Percentiles rank a stretch among this genome's conserved stretches.
Conservation (phyloP, 1,140 invertebrate genomes). For the Listronotus bonariensis region DNA sequence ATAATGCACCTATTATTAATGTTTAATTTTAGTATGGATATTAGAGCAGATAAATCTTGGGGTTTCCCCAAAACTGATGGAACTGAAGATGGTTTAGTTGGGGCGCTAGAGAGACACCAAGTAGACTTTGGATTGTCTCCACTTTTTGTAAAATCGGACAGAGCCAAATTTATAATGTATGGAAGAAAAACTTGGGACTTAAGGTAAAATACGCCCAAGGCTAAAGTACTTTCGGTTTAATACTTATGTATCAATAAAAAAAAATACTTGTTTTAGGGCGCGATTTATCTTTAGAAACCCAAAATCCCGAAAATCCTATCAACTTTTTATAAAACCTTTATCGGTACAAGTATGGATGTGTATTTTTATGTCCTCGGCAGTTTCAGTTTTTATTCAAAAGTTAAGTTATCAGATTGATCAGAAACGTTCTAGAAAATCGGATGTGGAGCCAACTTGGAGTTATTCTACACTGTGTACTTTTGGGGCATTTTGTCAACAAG, state of each 20-base stretch:
- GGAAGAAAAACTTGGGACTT: constrained; percentile 64
- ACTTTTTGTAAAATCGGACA: constrained; percentile 62
- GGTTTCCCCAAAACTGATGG: constrained; percentile 66
- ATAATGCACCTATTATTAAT: not conserved
- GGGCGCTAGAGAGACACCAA: constrained; percentile 61
- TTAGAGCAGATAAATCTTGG: constrained; percentile 64
- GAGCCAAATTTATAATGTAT: constrained; percentile 64
- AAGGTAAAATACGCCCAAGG: constrained; percentile 60
- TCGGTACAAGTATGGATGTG: constrained; percentile 61
- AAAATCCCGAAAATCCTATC: constrained; percentile 60
- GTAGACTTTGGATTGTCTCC: constrained; percentile 66
- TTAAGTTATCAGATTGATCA: constrained; percentile 37
- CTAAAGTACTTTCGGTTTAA: constrained; percentile 1
- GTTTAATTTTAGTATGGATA: constrained; percentile 57
- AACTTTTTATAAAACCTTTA: constrained; percentile 64
- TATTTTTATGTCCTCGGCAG: constrained; percentile 51
- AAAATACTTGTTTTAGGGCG: constrained; percentile 55
- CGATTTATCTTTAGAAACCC: constrained; percentile 70
- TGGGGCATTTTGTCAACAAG: constrained; percentile 48
- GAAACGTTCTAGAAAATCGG: not conserved
- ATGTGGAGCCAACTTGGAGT: constrained; percentile 39
- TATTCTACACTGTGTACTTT: constrained; percentile 39
- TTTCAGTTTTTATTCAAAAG: constrained; percentile 52
- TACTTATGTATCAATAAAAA: not conserved
- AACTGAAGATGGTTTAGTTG: constrained; percentile 70